A percentile compares a stretch with the other conserved stretches of the same genome.
Evolutionary conservation across 2,113 vertebrate species (phyloP).

Genomic region (Sigmodon hispidus): DNA sequence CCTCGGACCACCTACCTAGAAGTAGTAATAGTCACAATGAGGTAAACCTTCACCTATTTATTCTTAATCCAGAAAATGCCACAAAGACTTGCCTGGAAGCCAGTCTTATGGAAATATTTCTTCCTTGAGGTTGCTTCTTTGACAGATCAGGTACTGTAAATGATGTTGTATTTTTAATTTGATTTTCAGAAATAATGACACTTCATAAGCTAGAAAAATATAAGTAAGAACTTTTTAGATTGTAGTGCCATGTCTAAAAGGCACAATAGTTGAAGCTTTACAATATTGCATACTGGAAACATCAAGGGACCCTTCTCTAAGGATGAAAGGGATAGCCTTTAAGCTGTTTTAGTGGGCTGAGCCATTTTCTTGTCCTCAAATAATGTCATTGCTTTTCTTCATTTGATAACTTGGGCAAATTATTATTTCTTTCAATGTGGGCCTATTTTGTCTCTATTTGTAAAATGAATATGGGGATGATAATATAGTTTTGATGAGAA

Average conservation of each 20-base stretch:
- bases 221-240: background rate
- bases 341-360: background rate
- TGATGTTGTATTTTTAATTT: background rate
- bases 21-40: background rate
- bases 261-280: background rate
- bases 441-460: background rate
- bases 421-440: background rate
- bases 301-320: background rate
- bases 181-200: constrained; percentile 25
- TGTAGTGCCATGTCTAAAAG: background rate
- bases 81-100: background rate
- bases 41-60: background rate
- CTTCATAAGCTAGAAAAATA: background rate
- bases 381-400: background rate
- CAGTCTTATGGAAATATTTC: background rate
- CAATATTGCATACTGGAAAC: background rate
- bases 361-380: background rate
- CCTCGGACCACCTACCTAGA: background rate
- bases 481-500: background rate
- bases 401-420: background rate
- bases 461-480: background rate
- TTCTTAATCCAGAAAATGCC: background rate
- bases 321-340: background rate
- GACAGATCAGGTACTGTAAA: background rate
- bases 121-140: too few species aligned